Conservation (phyloP, 2,797 vertebrate species). For the Coregonus suidteri region DNA sequence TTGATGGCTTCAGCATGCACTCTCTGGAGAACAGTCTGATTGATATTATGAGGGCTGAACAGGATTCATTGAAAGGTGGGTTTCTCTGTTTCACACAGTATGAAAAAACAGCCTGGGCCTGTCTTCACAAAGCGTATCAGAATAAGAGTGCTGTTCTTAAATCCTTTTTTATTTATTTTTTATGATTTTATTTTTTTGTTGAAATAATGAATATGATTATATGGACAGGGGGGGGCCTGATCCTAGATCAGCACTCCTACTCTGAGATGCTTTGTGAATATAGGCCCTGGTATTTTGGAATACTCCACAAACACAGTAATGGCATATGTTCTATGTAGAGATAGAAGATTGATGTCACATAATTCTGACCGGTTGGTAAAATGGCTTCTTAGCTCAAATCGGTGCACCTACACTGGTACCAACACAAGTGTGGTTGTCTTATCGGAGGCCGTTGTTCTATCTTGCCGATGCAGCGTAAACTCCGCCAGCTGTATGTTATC, state of each 20-base stretch:
- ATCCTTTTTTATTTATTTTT: background rate
- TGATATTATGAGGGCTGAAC: slow-evolving; percentile 99
- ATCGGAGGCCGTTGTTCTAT: too few species aligned
- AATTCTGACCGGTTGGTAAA: background rate
- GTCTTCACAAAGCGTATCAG: background rate
- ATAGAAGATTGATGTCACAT: background rate
- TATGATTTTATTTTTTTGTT: too few species aligned
- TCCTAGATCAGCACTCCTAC: background rate
- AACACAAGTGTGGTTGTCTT: background rate
- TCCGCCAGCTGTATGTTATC: too few species aligned
- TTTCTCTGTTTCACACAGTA: slow-evolving; percentile 20
- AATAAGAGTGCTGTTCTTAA: background rate
- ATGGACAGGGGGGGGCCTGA: background rate
- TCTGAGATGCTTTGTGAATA: background rate
- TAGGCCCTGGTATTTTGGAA: background rate
- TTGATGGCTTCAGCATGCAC: slow-evolving; percentile 94
- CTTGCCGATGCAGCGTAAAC: too few species aligned
- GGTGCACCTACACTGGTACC: background rate
- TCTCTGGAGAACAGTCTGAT: slow-evolving; percentile 99
- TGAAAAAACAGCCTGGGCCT: background rate
- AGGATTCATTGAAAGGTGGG: slow-evolving; percentile 99
- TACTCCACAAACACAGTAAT: background rate
- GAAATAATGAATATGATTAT: background rate
- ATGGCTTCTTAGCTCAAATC: background rate
- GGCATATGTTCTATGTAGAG: background rate